Evolutionary conservation across 2,888 invertebrate genomes (phyloP), one percentile per base, ranked within the genome.

Genomic region (Andrena bicolor): DNA sequence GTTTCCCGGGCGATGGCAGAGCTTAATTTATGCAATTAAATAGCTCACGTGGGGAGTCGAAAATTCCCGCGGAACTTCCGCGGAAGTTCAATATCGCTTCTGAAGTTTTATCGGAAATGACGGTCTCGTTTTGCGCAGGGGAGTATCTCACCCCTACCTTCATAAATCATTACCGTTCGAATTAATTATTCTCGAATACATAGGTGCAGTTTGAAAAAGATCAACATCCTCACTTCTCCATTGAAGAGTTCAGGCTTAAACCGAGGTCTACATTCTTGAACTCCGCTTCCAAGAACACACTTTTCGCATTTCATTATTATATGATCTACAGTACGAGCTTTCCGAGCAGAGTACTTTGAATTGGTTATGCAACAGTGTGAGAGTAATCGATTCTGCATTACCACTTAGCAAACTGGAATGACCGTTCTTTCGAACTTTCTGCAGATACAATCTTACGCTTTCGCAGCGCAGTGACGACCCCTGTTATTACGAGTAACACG

Each of bases 1-100:
- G 80, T 80, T 80, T 60, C 48, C 53, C 65, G n/a, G 8, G 13
- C 60, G 49, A 35, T 61, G 61, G 32, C 26, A 28, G 53, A 49
- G 26, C 60, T 72, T 80, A 80, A 80, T 80, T 80, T 80, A 80
- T 80, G 80, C 80, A 72, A 80, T 80, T 80, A 80, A 80, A 80
- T 65, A 72, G 23, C 60, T 48, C 41, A 35, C 60, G 48, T n/a
- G 23, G 23, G 30, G 7, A 16, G 30, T 20, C 20, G 10, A 56
- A 63, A 70, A 70, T 70, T 68, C 48, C n/a, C 7, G 23, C 7
- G n/a, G 10, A 65, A 51, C 26, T 23, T 58, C 49, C 48, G 10
- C 35, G 30, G 10, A 77, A 66, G 60, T 77, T 77, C 77, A 75
- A 75, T 77, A 77, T 74, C 65, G 60, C 49, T 32, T n/a, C 49